A percentile compares a stretch with the other conserved stretches of the same genome.
Conservation (phyloP, 2,113 vertebrate species). For the Engystomops pustulosus region DNA sequence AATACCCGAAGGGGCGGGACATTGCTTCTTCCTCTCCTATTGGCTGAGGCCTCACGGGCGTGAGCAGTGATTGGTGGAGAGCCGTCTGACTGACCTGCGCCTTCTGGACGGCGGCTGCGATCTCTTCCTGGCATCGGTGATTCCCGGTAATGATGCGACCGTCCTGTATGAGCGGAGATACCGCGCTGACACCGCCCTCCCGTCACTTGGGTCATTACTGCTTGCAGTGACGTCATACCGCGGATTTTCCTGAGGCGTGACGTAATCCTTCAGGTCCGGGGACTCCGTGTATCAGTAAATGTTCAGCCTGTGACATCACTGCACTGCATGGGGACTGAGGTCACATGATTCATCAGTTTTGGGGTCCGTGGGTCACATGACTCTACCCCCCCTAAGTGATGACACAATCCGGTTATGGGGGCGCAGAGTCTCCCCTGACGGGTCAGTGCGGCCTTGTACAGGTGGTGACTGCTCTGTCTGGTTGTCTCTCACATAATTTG, state of each 20-base stretch:
- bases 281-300: too few species aligned
- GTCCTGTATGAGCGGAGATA: background rate
- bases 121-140: slow-evolving; percentile 21
- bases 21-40: background rate
- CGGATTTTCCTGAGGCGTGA: background rate
- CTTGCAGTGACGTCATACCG: background rate
- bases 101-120: background rate
- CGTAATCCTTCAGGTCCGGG: background rate
- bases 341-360: too few species aligned
- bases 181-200: background rate
- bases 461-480: too few species aligned
- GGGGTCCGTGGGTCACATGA: too few species aligned
- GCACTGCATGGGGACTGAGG: too few species aligned
- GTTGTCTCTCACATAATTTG: too few species aligned
- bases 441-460: too few species aligned
- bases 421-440: too few species aligned
- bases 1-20: background rate
- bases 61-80: slow-evolving; percentile 20
- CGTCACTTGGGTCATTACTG: background rate
- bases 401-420: too few species aligned
- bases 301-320: too few species aligned
- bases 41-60: background rate
- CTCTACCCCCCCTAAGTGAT: too few species aligned
- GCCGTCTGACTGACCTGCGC: background rate
- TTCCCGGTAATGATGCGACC: slow-evolving; percentile 13